Evolutionary conservation across 2,113 vertebrate species (phyloP).

Genomic region (Myrmophylax atrothorax): DNA sequence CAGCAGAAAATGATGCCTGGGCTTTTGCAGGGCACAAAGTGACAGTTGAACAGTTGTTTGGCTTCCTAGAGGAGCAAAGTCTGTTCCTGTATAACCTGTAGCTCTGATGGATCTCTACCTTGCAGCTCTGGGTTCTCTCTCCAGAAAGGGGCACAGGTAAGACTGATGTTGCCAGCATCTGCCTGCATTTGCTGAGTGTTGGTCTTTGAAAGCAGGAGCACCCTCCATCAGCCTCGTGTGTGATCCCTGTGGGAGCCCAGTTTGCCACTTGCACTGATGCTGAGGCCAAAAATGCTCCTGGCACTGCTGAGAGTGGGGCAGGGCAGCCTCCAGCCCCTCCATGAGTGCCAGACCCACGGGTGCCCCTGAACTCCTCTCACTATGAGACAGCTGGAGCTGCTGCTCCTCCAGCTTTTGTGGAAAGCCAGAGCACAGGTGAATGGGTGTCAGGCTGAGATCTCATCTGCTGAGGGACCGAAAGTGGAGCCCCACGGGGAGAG

Average conservation of each 20-base stretch:
- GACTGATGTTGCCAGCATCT: not conserved
- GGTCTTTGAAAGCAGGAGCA: not conserved
- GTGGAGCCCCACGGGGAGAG: not conserved
- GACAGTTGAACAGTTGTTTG: not conserved
- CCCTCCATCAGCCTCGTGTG: fast-evolving
- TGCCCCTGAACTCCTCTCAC: not conserved
- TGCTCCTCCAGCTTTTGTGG: not conserved
- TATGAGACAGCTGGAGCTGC: not conserved
- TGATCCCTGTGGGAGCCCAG: fast-evolving
- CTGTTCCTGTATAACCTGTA: not conserved
- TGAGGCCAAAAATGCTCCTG: not conserved
- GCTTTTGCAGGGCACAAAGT: not conserved
- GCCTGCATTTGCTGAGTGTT: fast-evolving
- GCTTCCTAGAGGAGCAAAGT: not conserved
- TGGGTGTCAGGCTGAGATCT: not conserved
- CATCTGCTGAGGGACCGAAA: not conserved
- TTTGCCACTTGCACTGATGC: fast-evolving
- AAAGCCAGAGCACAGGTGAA: not conserved
- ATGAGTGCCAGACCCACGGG: fast-evolving
- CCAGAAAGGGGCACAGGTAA: fast-evolving
- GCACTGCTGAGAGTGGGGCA: not conserved
- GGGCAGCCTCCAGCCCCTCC: not conserved
- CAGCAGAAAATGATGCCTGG: not conserved
- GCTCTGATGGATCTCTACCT: not conserved
- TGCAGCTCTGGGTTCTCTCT: no score